A percentile compares a stretch with the other conserved stretches of the same genome.
phyloP scores from a whole-genome alignment of 2,113 vertebrate genomes.

The Trinectes maculatus region DNA sequence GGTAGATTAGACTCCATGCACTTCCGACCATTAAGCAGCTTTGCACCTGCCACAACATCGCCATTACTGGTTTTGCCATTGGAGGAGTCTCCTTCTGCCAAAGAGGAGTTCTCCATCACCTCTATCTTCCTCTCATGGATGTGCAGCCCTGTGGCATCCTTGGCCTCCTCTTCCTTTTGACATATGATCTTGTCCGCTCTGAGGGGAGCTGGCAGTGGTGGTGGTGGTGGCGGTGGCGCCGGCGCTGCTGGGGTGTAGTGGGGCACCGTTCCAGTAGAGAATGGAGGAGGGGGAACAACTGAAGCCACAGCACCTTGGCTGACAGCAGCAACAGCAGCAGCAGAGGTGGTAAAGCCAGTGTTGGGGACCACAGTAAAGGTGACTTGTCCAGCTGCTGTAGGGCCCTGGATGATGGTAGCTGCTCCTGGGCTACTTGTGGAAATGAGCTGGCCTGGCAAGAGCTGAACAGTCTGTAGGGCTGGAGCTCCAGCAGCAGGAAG shows the following conservation, averaged over 20 bases:
- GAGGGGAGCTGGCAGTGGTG: constrained; percentile 87
- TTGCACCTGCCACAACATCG: constrained; percentile 87
- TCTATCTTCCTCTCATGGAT: constrained; percentile 98
- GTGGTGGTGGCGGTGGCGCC: constrained; percentile 77
- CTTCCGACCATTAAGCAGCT: constrained; percentile 97
- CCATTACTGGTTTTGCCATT: constrained; percentile 93
- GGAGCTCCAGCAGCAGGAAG: constrained; percentile 85
- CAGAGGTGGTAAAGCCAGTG: constrained; percentile 90
- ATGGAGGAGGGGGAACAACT: constrained; percentile 83
- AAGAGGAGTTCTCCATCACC: constrained; percentile 98
- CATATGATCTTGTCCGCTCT: constrained; percentile 99
- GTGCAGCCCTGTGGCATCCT: constrained; percentile 97
- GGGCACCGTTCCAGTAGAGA: constrained; percentile 81
- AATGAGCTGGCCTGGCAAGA: constrained; percentile 93
- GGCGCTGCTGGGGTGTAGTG: constrained; percentile 75
- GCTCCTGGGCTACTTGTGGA: constrained; percentile 90
- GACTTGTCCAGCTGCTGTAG: constrained; percentile 90
- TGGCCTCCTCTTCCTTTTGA: constrained; percentile 99
- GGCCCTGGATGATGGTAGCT: constrained; percentile 93
- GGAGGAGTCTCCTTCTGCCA: constrained; percentile 84
- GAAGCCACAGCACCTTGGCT: constrained; percentile 90
- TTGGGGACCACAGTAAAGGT: constrained; percentile 99
- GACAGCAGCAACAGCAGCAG: constrained; percentile 88
- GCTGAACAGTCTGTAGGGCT: constrained; percentile 91
- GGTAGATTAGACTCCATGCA: constrained; percentile 97